Conservation (phyloP, 2,113 vertebrate genomes). For the Albula goreensis region DNA sequence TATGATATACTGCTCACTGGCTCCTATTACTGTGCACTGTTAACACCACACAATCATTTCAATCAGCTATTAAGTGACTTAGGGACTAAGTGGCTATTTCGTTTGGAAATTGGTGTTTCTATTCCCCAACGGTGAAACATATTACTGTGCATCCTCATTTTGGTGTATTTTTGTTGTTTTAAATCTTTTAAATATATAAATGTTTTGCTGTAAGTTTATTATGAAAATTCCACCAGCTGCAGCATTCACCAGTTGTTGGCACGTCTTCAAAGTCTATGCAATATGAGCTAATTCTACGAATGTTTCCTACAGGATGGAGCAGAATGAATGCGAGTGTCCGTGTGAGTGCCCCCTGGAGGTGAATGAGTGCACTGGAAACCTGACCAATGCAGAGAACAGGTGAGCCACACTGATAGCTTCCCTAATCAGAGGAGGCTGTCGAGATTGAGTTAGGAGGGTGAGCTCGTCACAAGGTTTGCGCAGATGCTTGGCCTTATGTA, state of each 20-base stretch:
- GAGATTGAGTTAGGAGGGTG: neutral
- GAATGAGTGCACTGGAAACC: slow-evolving; percentile 95
- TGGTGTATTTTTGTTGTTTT: neutral
- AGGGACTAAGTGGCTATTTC: neutral
- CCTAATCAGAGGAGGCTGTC: neutral
- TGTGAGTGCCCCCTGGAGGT: slow-evolving; percentile 99
- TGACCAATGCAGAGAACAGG: slow-evolving; percentile 95
- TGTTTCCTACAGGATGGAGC: slow-evolving; percentile 85
- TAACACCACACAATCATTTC: neutral
- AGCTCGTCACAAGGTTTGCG: neutral
- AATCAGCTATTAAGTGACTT: neutral
- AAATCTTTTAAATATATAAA: too few species aligned
- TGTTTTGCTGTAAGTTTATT: neutral
- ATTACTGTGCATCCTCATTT: slow-evolving; percentile 21
- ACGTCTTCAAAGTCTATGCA: neutral
- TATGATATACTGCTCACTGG: neutral
- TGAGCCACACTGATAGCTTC: slow-evolving; percentile 48
- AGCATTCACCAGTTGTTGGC: neutral
- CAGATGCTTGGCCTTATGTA: neutral
- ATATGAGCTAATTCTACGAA: neutral
- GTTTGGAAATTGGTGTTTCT: neutral
- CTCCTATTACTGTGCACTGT: neutral
- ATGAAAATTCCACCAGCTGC: neutral
- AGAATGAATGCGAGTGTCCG: slow-evolving; percentile 97
- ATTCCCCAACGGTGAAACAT: neutral